Evolutionary conservation across 2,888 invertebrate species (phyloP), one percentile per base, ranked within the genome.

Genomic region (Drosophila infuscata): DNA sequence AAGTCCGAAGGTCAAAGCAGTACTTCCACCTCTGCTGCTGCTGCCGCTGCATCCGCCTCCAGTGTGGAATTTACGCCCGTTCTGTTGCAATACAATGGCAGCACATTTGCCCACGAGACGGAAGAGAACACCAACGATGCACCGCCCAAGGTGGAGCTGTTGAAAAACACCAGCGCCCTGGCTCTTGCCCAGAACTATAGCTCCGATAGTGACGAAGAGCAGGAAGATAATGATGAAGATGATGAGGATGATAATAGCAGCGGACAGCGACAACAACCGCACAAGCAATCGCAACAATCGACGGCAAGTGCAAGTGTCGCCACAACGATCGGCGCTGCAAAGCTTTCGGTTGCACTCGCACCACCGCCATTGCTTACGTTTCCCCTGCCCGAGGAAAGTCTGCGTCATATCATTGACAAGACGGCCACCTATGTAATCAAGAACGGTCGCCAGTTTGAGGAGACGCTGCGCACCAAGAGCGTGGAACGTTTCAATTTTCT

Each of bases 371-470:
- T 84, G 4, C 62, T 92, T 46, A 91, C 94, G 0, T 94, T 95
- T 35, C 93, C 94, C 12, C 93, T 95, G 3, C 99, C 99, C 0
- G 96, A 98, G 0, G 96, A 96, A 6, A 98, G 98, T 83, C 94
- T 97, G 1, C 96, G 96, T 91, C 94, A 97, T 29, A 97, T 99
- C 11, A 97, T 99, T 68, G 98, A 99, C 93, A 98, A 99, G 93
- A 98, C 99, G 96, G 99, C 99, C 0, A 96, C 96, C 76, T 99
- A 99, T 93, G 99, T 99, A 0, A 97, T 98, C 1, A 97, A 98
- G 84, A 99, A 99, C 93, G 99, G 99, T 0, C 95, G 96, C 64
- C 97, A 97, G 88, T 99, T 99, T 92, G 99, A 99, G 86, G 95
- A 96, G 41, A 97, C 97, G 33, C 96, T 98, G 12, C 96, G 96